These are phyloP conservation scores for Clytia hemisphaerica DNA, from an alignment of 30 jellyfish, hydroid and myxozoan species.

Conservation along the genomic window DNA sequence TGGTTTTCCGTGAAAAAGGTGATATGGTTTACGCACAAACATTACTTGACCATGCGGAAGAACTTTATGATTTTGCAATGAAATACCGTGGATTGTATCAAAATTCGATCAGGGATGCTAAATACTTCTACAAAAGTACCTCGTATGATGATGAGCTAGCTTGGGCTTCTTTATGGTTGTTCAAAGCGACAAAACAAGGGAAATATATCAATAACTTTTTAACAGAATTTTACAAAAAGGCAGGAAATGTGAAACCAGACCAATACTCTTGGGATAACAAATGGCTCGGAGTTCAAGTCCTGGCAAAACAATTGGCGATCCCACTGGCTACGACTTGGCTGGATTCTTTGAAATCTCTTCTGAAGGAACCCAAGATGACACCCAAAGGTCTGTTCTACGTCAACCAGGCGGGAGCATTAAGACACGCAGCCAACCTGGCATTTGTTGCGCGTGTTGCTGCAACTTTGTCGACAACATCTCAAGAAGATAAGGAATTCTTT, in stretches of 20 bases:
- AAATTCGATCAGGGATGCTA: constrained; percentile 38
- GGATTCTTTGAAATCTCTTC: constrained; percentile 3
- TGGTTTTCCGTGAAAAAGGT: constrained; percentile 23
- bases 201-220: neutral
- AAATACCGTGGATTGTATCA: constrained; percentile 47
- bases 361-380: constrained; percentile 21
- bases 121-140: constrained; percentile 41
- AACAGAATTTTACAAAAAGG: neutral
- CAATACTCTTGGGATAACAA: constrained; percentile 76
- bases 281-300: constrained; percentile 44
- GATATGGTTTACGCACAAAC: constrained; percentile 25
- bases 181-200: constrained; percentile 43
- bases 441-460: constrained; percentile 49
- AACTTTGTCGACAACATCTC: neutral
- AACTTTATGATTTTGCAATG: constrained; percentile 47
- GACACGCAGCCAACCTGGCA: constrained; percentile 60
- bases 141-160: constrained; percentile 48
- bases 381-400: constrained; percentile 53
- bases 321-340: constrained; percentile 6
- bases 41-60: constrained; percentile 39
- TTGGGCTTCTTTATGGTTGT: constrained; percentile 59
- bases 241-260: neutral
- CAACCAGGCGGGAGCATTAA: constrained; percentile 51
- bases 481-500: constrained; percentile 22
- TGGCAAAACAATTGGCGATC: constrained; percentile 24